Base-by-base conservation (phyloP, 1,140 invertebrate genomes). In the Delia radicum region DNA sequence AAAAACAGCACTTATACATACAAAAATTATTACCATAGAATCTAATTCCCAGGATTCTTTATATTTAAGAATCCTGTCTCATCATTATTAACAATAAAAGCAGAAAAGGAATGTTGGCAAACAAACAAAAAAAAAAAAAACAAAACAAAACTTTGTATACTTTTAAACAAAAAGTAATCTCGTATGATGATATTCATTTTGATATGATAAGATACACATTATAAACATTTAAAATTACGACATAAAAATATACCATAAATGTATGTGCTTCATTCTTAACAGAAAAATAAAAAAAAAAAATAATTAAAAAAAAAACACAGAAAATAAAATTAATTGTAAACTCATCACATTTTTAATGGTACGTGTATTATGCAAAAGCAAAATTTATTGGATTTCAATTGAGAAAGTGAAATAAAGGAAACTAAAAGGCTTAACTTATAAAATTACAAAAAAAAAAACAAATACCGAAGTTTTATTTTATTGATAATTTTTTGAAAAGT, bases 241-340 rank as follows among this genome's bases (percentile, higher is more conserved):
- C 29, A 69, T 33, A 69, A 28, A 69, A 69, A 33, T 69, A 31
- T 69, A 69, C 65, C 37, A n/a, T 69, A 69, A 69, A n/a, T 69
- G 65, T 69, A 69, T 69, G 65, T 69, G 65, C 65, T 69, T 69
- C 65, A 69, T 69, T 69, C 65, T 69, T 69, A 69, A 69, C 24
- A 67, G 31, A 67, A 63, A 28, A 67, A 67, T 7, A 67, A 67
- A 65, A 42, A 37, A 5, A 37, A 42, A 42, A 42, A 42, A 42
- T 10, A 69, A 69, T 33, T n/a, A 37, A n/a, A 21, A 21, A 33
- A 69, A 33, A 69, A 69, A 33, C 33, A 69, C 28, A 33, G 18
- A 33, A 29, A 33, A 69, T 33, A 33, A 33, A 69, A 69, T 10
- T 69, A 69, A 69, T 69, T 55, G 48, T 55, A 55, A 55, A 55